Evolutionary conservation across 2,797 vertebrate species (phyloP).

Genomic region (Dallia pectoralis): DNA sequence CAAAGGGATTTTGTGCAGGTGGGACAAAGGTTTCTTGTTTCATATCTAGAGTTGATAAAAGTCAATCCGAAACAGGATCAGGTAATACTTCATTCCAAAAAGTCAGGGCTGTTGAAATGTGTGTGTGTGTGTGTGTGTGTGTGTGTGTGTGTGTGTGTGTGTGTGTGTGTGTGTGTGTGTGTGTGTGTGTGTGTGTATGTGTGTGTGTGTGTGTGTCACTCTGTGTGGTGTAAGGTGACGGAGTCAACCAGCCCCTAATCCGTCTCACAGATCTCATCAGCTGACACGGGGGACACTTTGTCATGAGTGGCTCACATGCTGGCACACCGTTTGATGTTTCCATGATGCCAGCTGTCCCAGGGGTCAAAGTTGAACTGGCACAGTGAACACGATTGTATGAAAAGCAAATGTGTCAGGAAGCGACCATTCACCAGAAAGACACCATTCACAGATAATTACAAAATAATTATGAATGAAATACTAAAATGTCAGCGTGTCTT

Average conservation of each 20-base stretch:
- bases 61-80: too few relatives aligned
- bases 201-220: background rate
- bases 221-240: background rate
- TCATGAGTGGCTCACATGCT: background rate
- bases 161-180: conserved; percentile 6
- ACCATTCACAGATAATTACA: too few relatives aligned
- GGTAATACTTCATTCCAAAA: too few relatives aligned
- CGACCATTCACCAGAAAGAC: background rate
- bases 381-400: background rate
- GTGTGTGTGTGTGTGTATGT: background rate
- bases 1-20: too few relatives aligned
- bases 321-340: conserved; percentile 8
- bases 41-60: too few relatives aligned
- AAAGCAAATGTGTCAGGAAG: background rate
- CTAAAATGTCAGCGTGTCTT: too few relatives aligned
- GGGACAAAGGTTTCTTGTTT: too few relatives aligned
- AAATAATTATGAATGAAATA: too few relatives aligned
- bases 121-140: background rate
- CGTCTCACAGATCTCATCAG: conserved; percentile 6
- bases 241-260: background rate
- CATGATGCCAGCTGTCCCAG: background rate
- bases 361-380: background rate
- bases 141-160: conserved; percentile 8
- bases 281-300: conserved; percentile 8
- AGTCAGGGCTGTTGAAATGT: background rate